phyloP scores from a whole-genome alignment of 2,113 vertebrate species.

The Tamias sibiricus region DNA sequence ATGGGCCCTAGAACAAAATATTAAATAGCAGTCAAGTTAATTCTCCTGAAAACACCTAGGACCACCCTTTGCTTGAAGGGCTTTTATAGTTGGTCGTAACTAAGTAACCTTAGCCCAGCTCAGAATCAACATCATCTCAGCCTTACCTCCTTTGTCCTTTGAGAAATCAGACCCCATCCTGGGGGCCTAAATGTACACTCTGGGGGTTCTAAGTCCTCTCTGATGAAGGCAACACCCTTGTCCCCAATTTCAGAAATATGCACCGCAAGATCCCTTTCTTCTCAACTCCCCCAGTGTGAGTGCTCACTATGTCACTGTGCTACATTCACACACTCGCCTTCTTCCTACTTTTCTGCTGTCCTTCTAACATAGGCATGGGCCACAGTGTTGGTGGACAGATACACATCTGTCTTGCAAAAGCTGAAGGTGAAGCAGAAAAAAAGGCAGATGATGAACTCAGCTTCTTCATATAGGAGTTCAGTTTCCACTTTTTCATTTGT shows the following conservation, averaged over 20 bases:
- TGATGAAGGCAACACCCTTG: neutral
- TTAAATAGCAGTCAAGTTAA: neutral
- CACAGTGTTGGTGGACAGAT: neutral
- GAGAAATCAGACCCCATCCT: neutral
- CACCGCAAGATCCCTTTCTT: neutral
- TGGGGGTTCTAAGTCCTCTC: neutral
- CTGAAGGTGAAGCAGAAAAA: neutral
- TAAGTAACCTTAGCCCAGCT: neutral
- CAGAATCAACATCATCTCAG: neutral
- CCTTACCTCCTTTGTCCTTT: neutral
- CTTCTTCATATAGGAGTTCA: neutral
- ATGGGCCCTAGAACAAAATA: neutral
- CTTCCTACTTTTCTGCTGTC: neutral
- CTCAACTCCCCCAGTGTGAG: neutral
- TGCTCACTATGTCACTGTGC: rapidly evolving
- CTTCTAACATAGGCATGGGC: no score
- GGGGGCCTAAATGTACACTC: neutral
- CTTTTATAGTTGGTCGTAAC: neutral
- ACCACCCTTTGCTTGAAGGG: neutral
- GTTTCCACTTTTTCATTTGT: rapidly evolving
- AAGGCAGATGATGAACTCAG: neutral
- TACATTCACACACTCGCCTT: rapidly evolving
- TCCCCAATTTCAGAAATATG: neutral
- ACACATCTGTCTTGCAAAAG: neutral
- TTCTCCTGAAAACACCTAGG: neutral